A percentile compares a stretch with the other conserved stretches of the same genome.
Evolutionary conservation across 2,113 vertebrate genomes (phyloP).

Genomic region (Caretta caretta): DNA sequence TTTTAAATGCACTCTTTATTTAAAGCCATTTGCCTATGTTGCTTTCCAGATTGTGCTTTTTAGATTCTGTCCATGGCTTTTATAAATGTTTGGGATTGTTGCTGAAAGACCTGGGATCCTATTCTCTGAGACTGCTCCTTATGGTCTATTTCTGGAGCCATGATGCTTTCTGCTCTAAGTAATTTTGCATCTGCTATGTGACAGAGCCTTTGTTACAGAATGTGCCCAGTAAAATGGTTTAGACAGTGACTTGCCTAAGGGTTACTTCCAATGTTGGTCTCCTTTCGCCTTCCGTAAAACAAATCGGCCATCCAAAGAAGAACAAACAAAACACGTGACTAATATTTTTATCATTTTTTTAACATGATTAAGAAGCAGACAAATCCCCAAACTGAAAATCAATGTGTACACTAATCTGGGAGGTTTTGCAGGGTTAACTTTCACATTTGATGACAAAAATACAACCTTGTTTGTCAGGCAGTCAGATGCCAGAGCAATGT

Average conservation of each 20-base stretch:
- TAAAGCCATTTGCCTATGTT: not conserved
- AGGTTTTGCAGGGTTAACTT: not conserved
- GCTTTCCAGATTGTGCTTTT: not conserved
- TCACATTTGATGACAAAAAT: not conserved
- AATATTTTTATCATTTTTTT: not conserved
- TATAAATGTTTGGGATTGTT: not conserved
- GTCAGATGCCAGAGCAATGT: not conserved
- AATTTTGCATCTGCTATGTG: not conserved
- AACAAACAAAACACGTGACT: not conserved
- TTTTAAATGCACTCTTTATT: not conserved
- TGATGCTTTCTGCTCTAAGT: not conserved
- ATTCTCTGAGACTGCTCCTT: not conserved
- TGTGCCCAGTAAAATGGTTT: accelerated
- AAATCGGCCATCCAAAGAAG: not conserved
- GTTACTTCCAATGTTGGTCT: not conserved
- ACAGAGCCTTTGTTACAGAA: not conserved
- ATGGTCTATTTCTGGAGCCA: not conserved
- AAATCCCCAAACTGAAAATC: not conserved
- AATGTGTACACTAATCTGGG: not conserved
- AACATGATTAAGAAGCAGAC: not conserved
- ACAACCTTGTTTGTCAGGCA: not conserved
- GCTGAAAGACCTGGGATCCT: not conserved
- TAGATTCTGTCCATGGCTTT: not conserved
- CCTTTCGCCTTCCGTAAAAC: not conserved
- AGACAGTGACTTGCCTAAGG: not conserved